Percentiles rank a stretch among this genome's conserved stretches.
Evolutionary conservation across 37 sponge, comb jelly and placozoan species (phyloP).

Genomic region (Hexactinellida sp.): DNA sequence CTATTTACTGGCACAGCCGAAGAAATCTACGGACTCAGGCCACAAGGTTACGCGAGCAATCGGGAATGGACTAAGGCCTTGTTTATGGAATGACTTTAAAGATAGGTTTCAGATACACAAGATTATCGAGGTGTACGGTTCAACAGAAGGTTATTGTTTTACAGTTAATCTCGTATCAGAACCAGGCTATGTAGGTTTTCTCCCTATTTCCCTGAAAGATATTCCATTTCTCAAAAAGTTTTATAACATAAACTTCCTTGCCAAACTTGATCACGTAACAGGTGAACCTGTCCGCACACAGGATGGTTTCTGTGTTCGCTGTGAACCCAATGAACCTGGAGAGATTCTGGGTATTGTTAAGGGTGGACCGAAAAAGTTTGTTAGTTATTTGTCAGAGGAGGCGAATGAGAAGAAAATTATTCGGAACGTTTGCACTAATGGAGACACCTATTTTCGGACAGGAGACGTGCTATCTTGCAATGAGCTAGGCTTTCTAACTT

Average conservation of each 20-base stretch:
- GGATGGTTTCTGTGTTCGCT: constrained; percentile 40
- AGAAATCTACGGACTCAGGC: constrained; percentile 25
- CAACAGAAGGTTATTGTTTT: constrained; percentile 57
- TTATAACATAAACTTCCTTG: not conserved
- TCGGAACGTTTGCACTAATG: constrained; percentile 33
- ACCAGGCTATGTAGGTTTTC: constrained; percentile 30
- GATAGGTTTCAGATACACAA: constrained; percentile 39
- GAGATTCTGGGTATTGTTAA: constrained; percentile 35
- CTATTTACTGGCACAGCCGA: constrained; percentile 43
- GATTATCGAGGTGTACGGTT: constrained; percentile 66
- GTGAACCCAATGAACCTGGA: constrained; percentile 36
- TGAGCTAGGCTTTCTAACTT: constrained; percentile 51
- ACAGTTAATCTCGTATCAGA: constrained; percentile 16
- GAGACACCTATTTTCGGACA: constrained; percentile 47
- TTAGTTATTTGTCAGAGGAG: constrained; percentile 34
- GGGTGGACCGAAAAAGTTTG: constrained; percentile 16
- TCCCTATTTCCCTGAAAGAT: not conserved
- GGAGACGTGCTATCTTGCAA: constrained; percentile 63
- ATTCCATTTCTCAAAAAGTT: not conserved
- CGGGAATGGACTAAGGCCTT: constrained; percentile 62
- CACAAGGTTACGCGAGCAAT: constrained; percentile 48
- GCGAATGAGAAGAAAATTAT: constrained; percentile 42
- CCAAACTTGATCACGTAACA: too few relatives aligned
- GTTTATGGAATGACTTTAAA: constrained; percentile 56
- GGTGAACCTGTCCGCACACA: constrained; percentile 29